These are phyloP conservation scores for Clarias gariepinus DNA, from an alignment of 2,113 vertebrate species.

Conservation along the genomic window DNA sequence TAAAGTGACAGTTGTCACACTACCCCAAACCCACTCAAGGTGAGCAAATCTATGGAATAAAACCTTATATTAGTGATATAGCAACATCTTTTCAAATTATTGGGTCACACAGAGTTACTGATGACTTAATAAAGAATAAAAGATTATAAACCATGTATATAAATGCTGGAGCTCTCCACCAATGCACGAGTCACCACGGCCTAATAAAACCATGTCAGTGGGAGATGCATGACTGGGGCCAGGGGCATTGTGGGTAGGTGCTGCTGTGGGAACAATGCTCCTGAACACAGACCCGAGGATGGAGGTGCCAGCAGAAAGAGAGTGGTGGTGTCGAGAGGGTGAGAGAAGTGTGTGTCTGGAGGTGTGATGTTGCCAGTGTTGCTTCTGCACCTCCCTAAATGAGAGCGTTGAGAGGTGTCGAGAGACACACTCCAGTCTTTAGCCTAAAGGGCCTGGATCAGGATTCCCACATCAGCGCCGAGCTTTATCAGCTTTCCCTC, in stretches of 20 bases:
- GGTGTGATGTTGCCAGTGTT: conserved; percentile 42
- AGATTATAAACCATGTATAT: not conserved
- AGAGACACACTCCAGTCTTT: conserved; percentile 30
- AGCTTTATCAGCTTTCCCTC: not conserved
- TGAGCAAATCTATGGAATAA: not conserved
- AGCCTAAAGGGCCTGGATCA: not conserved
- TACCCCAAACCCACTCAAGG: not conserved
- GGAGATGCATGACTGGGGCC: not conserved
- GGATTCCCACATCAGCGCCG: conserved; percentile 43
- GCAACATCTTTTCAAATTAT: not conserved
- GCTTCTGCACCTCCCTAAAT: conserved; percentile 41
- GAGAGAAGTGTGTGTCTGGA: conserved; percentile 50
- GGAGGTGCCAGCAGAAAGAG: conserved; percentile 29
- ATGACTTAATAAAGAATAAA: not conserved
- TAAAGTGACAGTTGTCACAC: not conserved
- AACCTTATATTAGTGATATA: not conserved
- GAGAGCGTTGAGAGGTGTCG: conserved; percentile 32
- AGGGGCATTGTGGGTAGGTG: conserved; percentile 22
- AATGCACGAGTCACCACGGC: too few species aligned
- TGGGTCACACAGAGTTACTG: not conserved
- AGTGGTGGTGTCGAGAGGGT: conserved; percentile 15
- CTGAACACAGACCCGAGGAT: conserved; percentile 7
- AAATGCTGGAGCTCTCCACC: not conserved
- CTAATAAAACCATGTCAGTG: not conserved
- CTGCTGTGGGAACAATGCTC: conserved; percentile 28